Evolutionary conservation across 1,140 invertebrate species (phyloP).

Genomic region (Pseudomyrmex gracilis): DNA sequence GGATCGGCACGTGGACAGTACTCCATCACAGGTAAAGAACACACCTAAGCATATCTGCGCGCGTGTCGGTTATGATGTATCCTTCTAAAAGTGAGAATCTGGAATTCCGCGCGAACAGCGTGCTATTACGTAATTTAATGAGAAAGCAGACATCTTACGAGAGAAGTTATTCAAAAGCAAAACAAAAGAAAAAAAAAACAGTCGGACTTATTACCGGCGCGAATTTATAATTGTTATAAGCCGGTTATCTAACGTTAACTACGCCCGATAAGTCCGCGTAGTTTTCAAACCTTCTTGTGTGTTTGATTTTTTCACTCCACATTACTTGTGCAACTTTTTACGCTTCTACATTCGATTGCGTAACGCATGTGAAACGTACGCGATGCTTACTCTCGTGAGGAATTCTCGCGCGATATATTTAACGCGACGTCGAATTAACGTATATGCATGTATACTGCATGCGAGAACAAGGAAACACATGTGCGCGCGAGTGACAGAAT

Average conservation of each 20-base stretch:
- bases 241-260: constrained; percentile 14
- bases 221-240: constrained; percentile 44
- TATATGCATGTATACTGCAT: neutral
- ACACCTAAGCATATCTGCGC: no score
- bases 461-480: neutral
- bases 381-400: neutral
- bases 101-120: neutral
- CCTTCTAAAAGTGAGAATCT: neutral
- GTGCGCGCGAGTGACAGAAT: constrained; percentile 3
- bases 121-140: constrained; percentile 10
- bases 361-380: neutral
- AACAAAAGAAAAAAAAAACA: no score
- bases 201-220: constrained; percentile 32
- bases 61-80: no score
- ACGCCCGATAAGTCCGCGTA: neutral
- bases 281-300: neutral
- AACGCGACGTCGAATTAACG: constrained; percentile 10
- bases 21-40: no score
- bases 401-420: neutral
- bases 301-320: neutral
- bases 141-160: constrained; percentile 38
- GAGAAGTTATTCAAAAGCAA: neutral
- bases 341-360: neutral
- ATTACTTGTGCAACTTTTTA: constrained; percentile 9
- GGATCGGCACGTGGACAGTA: neutral